Evolutionary conservation across 1,140 invertebrate species (phyloP).

Genomic region (Hyles euphorbiae): DNA sequence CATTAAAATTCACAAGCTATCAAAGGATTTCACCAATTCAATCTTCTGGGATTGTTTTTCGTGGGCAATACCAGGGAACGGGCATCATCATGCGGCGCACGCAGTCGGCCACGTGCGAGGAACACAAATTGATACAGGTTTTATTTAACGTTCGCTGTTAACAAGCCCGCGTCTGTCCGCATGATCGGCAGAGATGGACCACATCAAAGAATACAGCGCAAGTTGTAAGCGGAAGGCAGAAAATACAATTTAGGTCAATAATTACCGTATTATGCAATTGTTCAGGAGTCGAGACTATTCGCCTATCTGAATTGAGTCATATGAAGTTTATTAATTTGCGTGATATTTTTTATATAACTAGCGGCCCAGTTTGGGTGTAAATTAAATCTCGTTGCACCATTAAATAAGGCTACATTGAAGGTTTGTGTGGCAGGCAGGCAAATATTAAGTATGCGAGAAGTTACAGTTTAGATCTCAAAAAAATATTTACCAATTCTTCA

Average conservation of each 20-base stretch:
- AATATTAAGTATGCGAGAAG: too few relatives aligned
- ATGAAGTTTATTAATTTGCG: too few relatives aligned
- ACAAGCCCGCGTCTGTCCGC: conserved; percentile 48
- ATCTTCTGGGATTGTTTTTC: conserved; percentile 45
- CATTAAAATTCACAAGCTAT: conserved; percentile 28
- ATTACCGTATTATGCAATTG: too few relatives aligned
- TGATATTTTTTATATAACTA: too few relatives aligned
- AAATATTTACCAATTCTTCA: too few relatives aligned
- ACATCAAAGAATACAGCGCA: conserved; percentile 39
- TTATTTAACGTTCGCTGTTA: conserved; percentile 37
- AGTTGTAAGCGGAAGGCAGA: conserved; percentile 30
- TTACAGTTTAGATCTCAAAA: too few relatives aligned
- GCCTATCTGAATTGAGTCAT: too few relatives aligned
- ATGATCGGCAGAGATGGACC: conserved; percentile 15
- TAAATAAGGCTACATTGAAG: too few relatives aligned
- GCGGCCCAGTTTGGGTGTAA: too few relatives aligned
- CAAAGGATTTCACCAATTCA: conserved; percentile 29
- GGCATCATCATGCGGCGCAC: conserved; percentile 37
- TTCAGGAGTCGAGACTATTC: too few relatives aligned
- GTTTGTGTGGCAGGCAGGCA: too few relatives aligned
- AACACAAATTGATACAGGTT: conserved; percentile 54
- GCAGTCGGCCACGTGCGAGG: conserved; percentile 42
- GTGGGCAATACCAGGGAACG: conserved; percentile 33
- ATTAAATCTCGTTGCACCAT: too few relatives aligned
- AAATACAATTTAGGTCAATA: conserved; percentile 1